phyloP scores from a whole-genome alignment of 2,113 vertebrate genomes.

The Hiodon tergisus region DNA sequence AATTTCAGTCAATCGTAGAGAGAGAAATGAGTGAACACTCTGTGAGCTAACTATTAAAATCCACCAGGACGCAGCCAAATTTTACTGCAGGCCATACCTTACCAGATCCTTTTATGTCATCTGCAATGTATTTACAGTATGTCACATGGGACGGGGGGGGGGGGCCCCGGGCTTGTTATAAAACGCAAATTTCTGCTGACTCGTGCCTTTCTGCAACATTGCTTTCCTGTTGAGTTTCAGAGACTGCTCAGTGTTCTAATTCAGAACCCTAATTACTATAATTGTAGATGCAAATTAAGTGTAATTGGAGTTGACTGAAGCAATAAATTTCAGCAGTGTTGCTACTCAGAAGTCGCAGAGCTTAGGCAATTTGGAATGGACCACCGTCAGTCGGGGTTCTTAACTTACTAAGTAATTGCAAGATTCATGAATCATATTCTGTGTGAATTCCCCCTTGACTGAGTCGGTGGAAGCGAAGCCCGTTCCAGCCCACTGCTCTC shows the following conservation, averaged over 20 bases:
- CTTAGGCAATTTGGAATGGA: constrained; percentile 48
- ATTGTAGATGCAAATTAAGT: constrained; percentile 67
- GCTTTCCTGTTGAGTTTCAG: constrained; percentile 28
- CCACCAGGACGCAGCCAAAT: too few relatives aligned
- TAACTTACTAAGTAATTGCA: constrained; percentile 62
- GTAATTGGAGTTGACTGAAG: constrained; percentile 64
- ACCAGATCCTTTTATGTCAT: neutral
- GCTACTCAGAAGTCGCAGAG: constrained; percentile 52
- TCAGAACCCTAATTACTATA: constrained; percentile 58
- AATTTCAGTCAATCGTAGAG: too few relatives aligned
- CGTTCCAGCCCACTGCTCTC: constrained; percentile 14
- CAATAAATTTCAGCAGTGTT: constrained; percentile 56
- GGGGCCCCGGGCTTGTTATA: neutral
- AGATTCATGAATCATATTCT: constrained; percentile 61
- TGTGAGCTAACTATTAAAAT: too few relatives aligned
- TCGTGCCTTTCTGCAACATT: constrained; percentile 40
- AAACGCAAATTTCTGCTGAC: constrained; percentile 40
- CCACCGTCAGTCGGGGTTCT: constrained; percentile 53
- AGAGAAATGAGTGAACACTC: too few relatives aligned
- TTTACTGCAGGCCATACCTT: too few relatives aligned
- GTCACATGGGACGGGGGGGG: neutral
- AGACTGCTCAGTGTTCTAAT: constrained; percentile 48
- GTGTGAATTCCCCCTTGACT: constrained; percentile 51
- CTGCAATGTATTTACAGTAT: neutral
- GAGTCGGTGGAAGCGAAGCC: constrained; percentile 18